phyloP scores from a whole-genome alignment of 2,113 vertebrate genomes.

The Todiramphus saurophagus region DNA sequence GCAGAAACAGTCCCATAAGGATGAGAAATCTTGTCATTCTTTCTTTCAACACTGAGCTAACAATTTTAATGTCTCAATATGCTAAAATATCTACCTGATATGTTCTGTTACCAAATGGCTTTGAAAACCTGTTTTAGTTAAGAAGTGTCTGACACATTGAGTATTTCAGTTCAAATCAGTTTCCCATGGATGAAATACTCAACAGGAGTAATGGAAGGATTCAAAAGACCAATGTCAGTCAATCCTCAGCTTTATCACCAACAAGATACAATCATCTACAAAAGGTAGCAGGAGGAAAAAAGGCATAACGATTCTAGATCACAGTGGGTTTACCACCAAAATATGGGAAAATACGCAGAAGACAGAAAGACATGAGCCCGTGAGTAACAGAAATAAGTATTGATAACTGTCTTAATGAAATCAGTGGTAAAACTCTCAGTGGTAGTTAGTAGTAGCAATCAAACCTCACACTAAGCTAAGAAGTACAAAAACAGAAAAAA shows the following conservation, averaged over 20 bases:
- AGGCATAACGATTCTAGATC: neutral
- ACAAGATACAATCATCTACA: neutral
- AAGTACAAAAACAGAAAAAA: neutral
- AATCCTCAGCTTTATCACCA: neutral
- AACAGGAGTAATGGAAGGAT: neutral
- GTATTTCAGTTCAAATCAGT: neutral
- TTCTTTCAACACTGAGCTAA: neutral
- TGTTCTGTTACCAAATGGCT: neutral
- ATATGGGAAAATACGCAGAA: neutral
- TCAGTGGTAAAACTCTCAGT: neutral
- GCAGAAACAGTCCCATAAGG: neutral
- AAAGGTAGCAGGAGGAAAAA: neutral
- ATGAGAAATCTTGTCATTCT: neutral
- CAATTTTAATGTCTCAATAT: neutral
- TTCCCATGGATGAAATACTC: neutral
- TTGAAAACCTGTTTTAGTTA: neutral
- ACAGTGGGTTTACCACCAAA: neutral
- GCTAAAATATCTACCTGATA: constrained; percentile 5
- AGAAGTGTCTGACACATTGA: neutral
- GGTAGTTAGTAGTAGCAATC: neutral
- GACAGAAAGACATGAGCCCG: neutral
- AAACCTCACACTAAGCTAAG: accelerated
- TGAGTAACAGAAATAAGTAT: neutral
- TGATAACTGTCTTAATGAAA: neutral
- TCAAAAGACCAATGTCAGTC: neutral